A percentile compares a stretch with the other conserved stretches of the same genome.
These are phyloP conservation scores for Coremacera marginata DNA, from an alignment of 2,888 invertebrate genomes.

Conservation along the genomic window DNA sequence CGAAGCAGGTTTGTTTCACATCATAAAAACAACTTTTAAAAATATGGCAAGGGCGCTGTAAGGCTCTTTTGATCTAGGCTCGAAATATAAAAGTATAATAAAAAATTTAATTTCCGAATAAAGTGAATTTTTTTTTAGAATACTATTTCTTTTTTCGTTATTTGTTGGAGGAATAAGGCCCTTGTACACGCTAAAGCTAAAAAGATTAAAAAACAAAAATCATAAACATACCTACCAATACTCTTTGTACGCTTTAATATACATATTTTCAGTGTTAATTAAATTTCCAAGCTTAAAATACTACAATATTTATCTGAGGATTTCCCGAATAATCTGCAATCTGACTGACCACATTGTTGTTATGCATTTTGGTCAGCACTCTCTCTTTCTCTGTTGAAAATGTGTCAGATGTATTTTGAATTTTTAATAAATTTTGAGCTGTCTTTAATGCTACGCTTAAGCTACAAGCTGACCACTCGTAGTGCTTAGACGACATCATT, in stretches of 20 bases:
- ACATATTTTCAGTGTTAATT: neutral
- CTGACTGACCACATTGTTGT: constrained; percentile 20
- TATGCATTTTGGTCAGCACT: neutral
- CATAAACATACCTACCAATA: neutral
- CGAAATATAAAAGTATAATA: too few species aligned
- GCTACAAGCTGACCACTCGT: neutral
- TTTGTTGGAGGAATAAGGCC: too few species aligned
- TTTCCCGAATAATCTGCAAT: neutral
- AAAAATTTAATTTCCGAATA: too few species aligned
- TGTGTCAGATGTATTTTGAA: constrained; percentile 27
- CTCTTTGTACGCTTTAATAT: neutral
- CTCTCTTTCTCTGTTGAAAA: constrained; percentile 3
- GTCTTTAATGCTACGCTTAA: neutral
- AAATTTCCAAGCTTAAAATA: neutral
- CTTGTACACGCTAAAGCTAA: neutral
- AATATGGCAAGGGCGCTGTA: too few species aligned
- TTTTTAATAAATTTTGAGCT: constrained; percentile 10
- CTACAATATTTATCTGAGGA: neutral
- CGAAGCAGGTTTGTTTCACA: too few species aligned
- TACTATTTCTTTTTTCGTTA: too few species aligned
- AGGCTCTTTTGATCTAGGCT: too few species aligned
- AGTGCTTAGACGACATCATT: neutral
- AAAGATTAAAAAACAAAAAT: neutral
- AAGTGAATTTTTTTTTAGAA: too few species aligned
- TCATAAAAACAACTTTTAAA: too few species aligned